Evolutionary conservation across 1,140 invertebrate genomes (phyloP), one percentile per base, ranked within the genome.

Genomic region (Halictus rubicundus): DNA sequence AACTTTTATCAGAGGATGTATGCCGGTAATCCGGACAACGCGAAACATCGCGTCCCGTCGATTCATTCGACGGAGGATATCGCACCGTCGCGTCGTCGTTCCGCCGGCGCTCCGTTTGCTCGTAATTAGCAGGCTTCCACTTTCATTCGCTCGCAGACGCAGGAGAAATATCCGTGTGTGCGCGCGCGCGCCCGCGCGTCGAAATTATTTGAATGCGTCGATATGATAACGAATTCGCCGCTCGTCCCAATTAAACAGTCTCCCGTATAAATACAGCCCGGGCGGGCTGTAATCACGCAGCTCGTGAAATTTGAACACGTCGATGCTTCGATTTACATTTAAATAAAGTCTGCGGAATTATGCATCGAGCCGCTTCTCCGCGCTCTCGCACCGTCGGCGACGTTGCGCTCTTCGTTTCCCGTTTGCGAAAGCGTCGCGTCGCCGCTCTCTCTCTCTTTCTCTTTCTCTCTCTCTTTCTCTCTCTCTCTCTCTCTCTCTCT

Each of bases 291-390:
- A 66, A 66, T 66, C 64, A 46, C 64, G 39, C 37, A 39, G n/a
- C 39, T 66, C 39, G 64, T 46, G 39, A 46, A 66, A 66, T 66
- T 66, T 46, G 39, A 66, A 46, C 39, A 25, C 64, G 64, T 39
- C 64, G 39, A 23, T 46, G 64, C 39, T 25, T 46, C 64, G 64
- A 66, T 66, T 66, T 66, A 66, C 64, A 66, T 66, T 66, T 66
- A 66, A 66, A 66, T 49, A 46, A 46, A 66, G 39, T 42, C 64
- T 32, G 19, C 8, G 39, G 39, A 64, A 66, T 66, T 66, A 66
- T 66, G 64, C 64, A 66, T 46, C 64, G 64, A 66, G 1, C 39
- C 21, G 21, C 6, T 25, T 16, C 39, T n/a, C 25, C 21, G 64
- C 14, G 8, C 42, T 46, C 42, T 46, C 1, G 42, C 42, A 46